phyloP scores from a whole-genome alignment of 2,113 vertebrate genomes.

The Actinemys pallida region DNA sequence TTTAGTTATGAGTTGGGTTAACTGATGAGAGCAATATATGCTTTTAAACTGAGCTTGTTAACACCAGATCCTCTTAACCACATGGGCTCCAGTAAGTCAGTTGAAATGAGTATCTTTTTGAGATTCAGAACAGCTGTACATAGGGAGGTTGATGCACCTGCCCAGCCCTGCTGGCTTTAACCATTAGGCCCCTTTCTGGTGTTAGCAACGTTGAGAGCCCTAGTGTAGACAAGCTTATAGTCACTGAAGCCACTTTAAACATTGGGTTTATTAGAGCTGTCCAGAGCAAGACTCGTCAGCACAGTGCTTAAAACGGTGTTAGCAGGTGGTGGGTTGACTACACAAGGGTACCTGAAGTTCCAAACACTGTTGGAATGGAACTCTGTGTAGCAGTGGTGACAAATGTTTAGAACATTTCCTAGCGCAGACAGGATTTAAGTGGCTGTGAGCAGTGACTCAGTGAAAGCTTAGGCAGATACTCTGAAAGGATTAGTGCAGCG shows the following conservation, averaged over 20 bases:
- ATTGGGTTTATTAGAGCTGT: not conserved
- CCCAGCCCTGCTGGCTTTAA: not conserved
- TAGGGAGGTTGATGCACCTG: not conserved
- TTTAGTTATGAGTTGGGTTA: not conserved
- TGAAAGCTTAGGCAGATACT: no score
- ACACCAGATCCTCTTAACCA: not conserved
- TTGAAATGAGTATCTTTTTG: not conserved
- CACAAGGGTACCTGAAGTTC: not conserved
- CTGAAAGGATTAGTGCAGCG: not conserved
- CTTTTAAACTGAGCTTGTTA: not conserved
- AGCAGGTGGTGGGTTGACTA: not conserved
- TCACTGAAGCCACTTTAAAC: not conserved
- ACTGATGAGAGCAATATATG: not conserved
- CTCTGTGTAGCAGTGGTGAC: accelerated
- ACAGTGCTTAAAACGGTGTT: not conserved
- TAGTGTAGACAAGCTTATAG: not conserved
- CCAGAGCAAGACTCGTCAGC: not conserved
- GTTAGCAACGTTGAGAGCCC: accelerated
- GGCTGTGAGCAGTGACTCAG: no score
- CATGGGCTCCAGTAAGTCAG: not conserved
- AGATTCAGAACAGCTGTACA: not conserved
- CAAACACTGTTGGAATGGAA: not conserved
- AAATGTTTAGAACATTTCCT: not conserved
- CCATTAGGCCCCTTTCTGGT: accelerated
- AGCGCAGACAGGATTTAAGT: no score